Base-by-base conservation (phyloP, 1,140 invertebrate genomes). In the Danaus melanippus region DNA sequence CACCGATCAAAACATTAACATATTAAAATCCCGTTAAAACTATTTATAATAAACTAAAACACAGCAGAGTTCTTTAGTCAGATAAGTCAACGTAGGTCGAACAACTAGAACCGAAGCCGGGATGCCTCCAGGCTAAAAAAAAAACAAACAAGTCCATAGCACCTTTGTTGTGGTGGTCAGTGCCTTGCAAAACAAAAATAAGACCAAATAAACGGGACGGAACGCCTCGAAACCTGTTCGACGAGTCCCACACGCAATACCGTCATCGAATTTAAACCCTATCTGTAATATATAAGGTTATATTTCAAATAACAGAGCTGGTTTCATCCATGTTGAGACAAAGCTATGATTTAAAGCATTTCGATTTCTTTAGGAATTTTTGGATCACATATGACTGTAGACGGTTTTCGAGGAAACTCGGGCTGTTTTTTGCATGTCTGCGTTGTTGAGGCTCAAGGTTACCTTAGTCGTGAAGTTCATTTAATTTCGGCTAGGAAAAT, bases 91-190 rank as follows among this genome's bases (percentile, higher is more conserved):
- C 21, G 21, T 32, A 32, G 21, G 21, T 32, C 21, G 21, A 32
- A 32, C 21, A 32, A 32, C 21, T 57, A 51, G 49, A 52, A 51
- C 46, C 56, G 43, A 52, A 66, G 57, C 60, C 55, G 63, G 61
- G 64, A 58, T 55, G 69, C 56, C 62, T 74, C 54, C 63, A 71
- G 71, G 61, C 74, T 75, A 66, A 64, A 70, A 77, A 79, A 79
- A 79, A 81, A 83, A 73, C 62, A 60, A 72, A 56, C 58, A 44
- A 49, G 62, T 59, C 68, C 61, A 66, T 67, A 69, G 67, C 67
- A 74, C 74, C 80, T 84, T 86, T 86, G 74, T 86, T 86, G 83
- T 84, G 69, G 73, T 86, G 83, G 83, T 86, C 83, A 86, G 83
- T 86, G 80, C 83, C 76, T 84, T 69, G 74, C 79, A 66, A 74